Base-by-base conservation (phyloP, 1,140 invertebrate genomes). In the Palaemon carinicauda region DNA sequence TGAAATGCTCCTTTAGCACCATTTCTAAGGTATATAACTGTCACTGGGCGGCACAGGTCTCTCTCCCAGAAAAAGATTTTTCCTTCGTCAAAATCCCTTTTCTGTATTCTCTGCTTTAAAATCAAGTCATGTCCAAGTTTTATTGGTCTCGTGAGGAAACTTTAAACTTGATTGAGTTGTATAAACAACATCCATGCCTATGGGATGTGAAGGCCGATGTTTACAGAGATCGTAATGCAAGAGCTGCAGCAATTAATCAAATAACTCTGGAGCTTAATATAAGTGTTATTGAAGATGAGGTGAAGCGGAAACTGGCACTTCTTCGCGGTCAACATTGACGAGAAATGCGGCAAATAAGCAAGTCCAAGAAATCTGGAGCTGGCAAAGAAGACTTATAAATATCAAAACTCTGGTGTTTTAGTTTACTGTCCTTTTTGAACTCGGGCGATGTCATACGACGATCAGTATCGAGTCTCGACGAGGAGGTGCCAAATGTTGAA, bases 191-290 rank as follows among this genome's bases (percentile, higher is more conserved):
- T 17, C 29, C 27, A 69, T 4, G 80, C 41, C 56, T 81, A 3
- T 81, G 80, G 53, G 50, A 81, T 81, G 54, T 41, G 31, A 81
- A 27, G 29, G 53, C n/a, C 1, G 27, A 41, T 31, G 29, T 41
- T 14, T 81, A 81, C 53, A 81, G 80, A 81, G 50, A 65, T 27
- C 27, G 56, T 41, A 56, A 71, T 29, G 50, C 1, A 50, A 24
- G 56, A 31, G 29, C 53, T 71, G 54, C 80, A 81, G n/a, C 54
- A 74, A 71, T 65, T 41, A 69, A 29, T 24, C 29, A 81, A 41
- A 81, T 81, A 24, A 27, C 53, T 4, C n/a, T 10, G 71, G 29
- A 19, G 29, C n/a, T 74, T 0, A 74, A 29, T 24, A 74, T n/a
- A 29, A 74, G 14, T 74, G 71, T 0, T 12, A 15, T 7, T 41